A percentile compares a stretch with the other conserved stretches of the same genome.
phyloP scores from a whole-genome alignment of 2,113 vertebrate species.

The Anser cygnoides region DNA sequence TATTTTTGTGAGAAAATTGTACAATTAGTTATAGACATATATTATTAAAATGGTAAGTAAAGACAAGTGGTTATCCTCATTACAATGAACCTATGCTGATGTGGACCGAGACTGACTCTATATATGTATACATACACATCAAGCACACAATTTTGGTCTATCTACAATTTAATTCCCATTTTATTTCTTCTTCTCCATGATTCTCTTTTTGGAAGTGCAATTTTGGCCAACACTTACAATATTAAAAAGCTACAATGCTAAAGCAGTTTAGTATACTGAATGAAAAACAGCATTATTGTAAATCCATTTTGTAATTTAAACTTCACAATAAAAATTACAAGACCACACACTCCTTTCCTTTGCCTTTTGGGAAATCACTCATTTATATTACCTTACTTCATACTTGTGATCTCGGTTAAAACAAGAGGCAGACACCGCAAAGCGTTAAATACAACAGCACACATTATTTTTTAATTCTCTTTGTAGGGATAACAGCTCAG shows the following conservation, averaged over 20 bases:
- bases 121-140: not conserved
- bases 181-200: not conserved
- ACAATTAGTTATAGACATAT: not conserved
- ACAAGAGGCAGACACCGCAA: not conserved
- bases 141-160: not conserved
- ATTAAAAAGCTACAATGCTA: not conserved
- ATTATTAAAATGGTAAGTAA: not conserved
- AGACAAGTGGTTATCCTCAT: not conserved
- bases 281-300: not conserved
- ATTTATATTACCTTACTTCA: not conserved
- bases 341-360: not conserved
- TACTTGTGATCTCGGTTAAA: not conserved
- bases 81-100: not conserved
- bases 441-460: not conserved
- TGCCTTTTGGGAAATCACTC: conserved; percentile 9
- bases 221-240: not conserved
- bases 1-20: not conserved
- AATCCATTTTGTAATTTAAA: not conserved
- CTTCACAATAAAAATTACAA: not conserved
- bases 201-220: not conserved
- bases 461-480: not conserved
- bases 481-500: not conserved
- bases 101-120: not conserved
- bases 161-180: not conserved
- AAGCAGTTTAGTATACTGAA: not conserved